These are phyloP conservation scores for Petrolisthes cinctipes DNA, from an alignment of 2,888 invertebrate species.

Conservation along the genomic window DNA sequence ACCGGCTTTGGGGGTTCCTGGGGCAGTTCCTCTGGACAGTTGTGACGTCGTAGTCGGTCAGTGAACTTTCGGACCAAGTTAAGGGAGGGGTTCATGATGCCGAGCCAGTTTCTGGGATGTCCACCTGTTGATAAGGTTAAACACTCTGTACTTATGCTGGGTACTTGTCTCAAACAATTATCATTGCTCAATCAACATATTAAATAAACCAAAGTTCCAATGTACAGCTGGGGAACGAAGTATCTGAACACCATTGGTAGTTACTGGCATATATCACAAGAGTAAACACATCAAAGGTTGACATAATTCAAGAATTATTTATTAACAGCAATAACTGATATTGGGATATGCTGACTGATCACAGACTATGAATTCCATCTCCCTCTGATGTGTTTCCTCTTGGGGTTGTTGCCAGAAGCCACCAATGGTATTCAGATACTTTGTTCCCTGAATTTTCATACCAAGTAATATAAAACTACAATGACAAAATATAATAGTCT, in stretches of 20 bases:
- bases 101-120: constrained; percentile 64
- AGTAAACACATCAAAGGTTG: not conserved
- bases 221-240: not conserved
- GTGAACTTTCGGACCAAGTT: constrained; percentile 58
- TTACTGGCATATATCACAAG: not conserved
- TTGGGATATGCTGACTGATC: too few species aligned
- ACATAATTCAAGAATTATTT: not conserved
- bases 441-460: too few species aligned
- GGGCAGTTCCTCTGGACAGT: constrained; percentile 47
- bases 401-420: too few species aligned
- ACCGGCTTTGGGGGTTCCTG: not conserved
- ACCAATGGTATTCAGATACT: too few species aligned
- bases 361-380: too few species aligned
- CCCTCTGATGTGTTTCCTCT: too few species aligned
- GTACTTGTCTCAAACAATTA: not conserved
- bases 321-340: too few species aligned
- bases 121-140: constrained; percentile 42
- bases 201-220: not conserved
- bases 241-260: not conserved
- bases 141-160: not conserved
- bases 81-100: constrained; percentile 59
- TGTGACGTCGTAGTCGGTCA: constrained; percentile 42
- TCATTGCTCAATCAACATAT: not conserved
- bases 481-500: too few species aligned
- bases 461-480: too few species aligned